Evolutionary conservation across 2,888 invertebrate genomes (phyloP).

Genomic region (Ichneumoninae sp.): DNA sequence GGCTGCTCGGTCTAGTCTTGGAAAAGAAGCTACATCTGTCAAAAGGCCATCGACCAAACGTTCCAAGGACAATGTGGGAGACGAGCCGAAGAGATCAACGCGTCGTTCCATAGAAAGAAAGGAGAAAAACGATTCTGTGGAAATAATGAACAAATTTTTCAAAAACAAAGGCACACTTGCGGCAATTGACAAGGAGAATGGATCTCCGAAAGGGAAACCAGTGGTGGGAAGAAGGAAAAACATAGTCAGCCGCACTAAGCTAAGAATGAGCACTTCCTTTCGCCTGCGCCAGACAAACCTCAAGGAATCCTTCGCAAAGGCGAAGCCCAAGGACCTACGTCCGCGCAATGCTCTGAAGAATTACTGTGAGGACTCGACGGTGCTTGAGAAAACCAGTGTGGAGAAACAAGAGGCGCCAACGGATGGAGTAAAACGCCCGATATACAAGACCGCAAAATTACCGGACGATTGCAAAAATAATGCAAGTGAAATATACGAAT

Average conservation of each 20-base stretch:
- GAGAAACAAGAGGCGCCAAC: background rate
- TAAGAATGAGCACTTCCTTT: conserved; percentile 53
- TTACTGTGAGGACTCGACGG: conserved; percentile 60
- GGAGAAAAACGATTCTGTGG: background rate
- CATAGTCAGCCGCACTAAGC: background rate
- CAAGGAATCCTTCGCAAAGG: conserved; percentile 71
- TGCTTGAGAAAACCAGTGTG: conserved; percentile 9
- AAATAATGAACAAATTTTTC: conserved; percentile 49
- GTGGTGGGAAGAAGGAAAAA: conserved; percentile 5
- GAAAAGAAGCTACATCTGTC: background rate
- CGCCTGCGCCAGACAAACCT: conserved; percentile 64
- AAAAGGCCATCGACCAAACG: background rate
- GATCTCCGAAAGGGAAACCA: background rate
- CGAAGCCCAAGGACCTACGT: conserved; percentile 50
- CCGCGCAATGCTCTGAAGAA: conserved; percentile 54
- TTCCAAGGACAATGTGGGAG: background rate
- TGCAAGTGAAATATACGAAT: conserved; percentile 71
- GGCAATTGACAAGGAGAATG: background rate
- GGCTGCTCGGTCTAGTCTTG: background rate
- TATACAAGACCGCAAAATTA: conserved; percentile 67
- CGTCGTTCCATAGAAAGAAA: background rate
- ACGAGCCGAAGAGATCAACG: background rate
- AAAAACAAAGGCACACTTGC: conserved; percentile 30
- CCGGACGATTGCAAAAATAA: conserved; percentile 56
- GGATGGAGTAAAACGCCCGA: conserved; percentile 60